Evolutionary conservation across 2,113 vertebrate species (phyloP).

Genomic region (Eulacestoma nigropectus): DNA sequence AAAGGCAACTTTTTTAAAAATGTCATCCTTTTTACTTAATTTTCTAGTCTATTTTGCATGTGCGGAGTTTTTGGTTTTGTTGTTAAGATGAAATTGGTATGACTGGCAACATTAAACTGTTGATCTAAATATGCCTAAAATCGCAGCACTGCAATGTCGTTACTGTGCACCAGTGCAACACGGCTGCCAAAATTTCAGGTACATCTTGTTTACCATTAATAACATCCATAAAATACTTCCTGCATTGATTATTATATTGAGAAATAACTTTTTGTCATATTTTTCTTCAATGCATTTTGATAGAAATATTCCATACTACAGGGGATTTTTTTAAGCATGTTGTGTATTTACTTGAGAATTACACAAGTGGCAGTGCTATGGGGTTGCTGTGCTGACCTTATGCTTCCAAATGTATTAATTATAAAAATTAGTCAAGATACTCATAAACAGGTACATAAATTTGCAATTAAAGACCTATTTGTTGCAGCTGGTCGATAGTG

Average conservation of each 20-base stretch:
- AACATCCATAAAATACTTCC: not conserved
- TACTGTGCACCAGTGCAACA: not conserved
- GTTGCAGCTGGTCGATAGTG: conserved; percentile 84
- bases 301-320: not conserved
- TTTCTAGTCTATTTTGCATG: not conserved
- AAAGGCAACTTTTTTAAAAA: not conserved
- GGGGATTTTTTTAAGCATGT: not conserved
- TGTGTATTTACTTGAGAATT: not conserved
- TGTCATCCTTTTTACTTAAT: not conserved
- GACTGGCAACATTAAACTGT: not conserved
- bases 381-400: not conserved
- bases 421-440: not conserved
- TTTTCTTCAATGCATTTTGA: not conserved
- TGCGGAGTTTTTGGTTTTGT: not conserved
- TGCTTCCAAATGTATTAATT: not conserved
- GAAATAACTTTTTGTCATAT: not conserved
- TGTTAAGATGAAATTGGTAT: not conserved
- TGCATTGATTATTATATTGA: not conserved
- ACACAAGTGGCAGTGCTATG: not conserved
- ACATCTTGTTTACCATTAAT: not conserved
- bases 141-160: rapidly evolving
- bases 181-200: not conserved
- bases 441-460: not conserved
- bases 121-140: not conserved
- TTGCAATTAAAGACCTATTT: not conserved